Evolutionary conservation across 1,140 invertebrate species (phyloP).

Genomic region (Streblospio benedicti): DNA sequence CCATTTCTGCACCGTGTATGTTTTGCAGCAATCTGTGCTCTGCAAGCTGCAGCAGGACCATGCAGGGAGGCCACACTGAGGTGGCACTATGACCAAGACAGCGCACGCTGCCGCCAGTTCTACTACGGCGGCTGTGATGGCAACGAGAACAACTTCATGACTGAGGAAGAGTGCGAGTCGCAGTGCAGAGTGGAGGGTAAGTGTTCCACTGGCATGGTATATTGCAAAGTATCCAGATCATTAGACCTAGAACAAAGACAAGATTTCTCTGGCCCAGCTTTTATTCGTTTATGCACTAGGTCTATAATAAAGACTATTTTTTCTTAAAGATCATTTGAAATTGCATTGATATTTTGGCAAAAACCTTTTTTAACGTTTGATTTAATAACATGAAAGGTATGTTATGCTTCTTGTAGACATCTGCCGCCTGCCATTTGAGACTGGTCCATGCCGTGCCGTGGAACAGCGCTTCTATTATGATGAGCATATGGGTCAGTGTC

Average conservation of each 20-base stretch:
- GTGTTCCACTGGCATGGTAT: neutral
- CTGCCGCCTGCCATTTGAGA: conserved; percentile 30
- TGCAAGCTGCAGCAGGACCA: no score
- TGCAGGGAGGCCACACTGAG: no score
- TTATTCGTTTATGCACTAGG: no score
- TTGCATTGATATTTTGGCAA: no score
- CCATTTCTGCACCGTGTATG: no score
- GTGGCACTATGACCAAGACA: conserved; percentile 51
- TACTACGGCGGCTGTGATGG: conserved; percentile 60
- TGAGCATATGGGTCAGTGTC: conserved; percentile 3
- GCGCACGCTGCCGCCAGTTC: conserved; percentile 55
- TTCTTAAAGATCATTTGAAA: no score
- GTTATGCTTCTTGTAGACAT: conserved; percentile 4
- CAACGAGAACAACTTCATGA: conserved; percentile 59
- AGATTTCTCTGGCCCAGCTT: no score
- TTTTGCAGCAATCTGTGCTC: no score
- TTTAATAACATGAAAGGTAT: no score
- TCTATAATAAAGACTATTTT: no score
- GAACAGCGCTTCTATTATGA: conserved; percentile 17
- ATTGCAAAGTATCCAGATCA: no score
- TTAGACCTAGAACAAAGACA: no score
- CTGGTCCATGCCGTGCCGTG: conserved; percentile 53
- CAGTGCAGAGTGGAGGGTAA: neutral
- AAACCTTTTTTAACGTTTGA: conserved; percentile 1
- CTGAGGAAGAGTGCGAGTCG: conserved; percentile 20